Conservation (phyloP, 2,113 vertebrate genomes). For the Sebastes schlegelii region DNA sequence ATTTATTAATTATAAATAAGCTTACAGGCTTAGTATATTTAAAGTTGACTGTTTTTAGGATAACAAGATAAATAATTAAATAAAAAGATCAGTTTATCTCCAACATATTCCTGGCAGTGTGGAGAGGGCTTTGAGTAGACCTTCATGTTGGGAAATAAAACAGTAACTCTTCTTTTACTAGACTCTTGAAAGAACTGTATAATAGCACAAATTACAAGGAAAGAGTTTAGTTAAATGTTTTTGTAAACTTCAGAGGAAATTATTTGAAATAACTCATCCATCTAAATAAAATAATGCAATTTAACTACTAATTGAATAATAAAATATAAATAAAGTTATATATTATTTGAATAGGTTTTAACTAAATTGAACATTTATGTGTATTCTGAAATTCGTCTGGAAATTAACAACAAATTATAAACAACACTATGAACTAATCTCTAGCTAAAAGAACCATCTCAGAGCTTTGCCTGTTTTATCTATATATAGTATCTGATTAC, state of each 20-base stretch:
- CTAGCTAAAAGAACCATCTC: not conserved
- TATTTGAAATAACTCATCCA: not conserved
- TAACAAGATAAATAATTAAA: not conserved
- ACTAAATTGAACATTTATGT: not conserved
- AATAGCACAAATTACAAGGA: not conserved
- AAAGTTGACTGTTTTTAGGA: not conserved
- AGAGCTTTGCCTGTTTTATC: not conserved
- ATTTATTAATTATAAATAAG: too few relatives aligned
- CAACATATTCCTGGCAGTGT: too few relatives aligned
- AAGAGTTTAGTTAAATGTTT: not conserved
- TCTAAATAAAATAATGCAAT: not conserved
- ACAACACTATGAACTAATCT: not conserved
- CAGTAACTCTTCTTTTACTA: not conserved
- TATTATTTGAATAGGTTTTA: not conserved
- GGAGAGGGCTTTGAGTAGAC: not conserved
- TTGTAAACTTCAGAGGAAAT: not conserved
- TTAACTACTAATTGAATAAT: not conserved
- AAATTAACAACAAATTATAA: not conserved
- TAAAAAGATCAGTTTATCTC: not conserved
- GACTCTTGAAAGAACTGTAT: not conserved
- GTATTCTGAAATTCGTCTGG: not conserved
- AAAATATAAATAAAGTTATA: not conserved
- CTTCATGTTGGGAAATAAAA: slow-evolving; percentile 4
- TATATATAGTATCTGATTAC: not conserved
- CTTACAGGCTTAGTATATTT: not conserved